Evolutionary conservation across 35 echinoderm and acorn worm species (phyloP), one percentile per base, ranked within the genome.

Genomic region (Amphiura filiformis): DNA sequence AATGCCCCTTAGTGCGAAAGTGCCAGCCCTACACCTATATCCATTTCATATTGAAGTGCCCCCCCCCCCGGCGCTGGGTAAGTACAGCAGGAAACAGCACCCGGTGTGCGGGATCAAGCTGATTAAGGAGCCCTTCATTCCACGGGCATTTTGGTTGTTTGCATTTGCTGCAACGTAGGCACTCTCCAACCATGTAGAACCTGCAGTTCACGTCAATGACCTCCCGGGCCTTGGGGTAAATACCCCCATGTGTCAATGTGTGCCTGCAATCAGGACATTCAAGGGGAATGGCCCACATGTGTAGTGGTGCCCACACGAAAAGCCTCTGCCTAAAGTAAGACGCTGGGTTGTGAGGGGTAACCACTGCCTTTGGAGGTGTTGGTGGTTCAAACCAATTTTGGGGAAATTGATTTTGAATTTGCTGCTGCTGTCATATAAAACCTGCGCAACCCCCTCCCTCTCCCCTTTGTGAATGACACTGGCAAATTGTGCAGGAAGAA

Each of bases 161-260:
- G 76, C 81, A 91, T 56, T 57, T 37, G 34, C 37, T 49, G 37
- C 90, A 91, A 26, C 28, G 30, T 26, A 49, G 12, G 37, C 86
- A 91, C 44, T 91, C 89, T 0, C 38, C 82, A 22, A 86, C 41
- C 32, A 91, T 13, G 41, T 91, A 91, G 90, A 86, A 87, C 76
- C 84, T 65, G 17, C 18, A 61, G 49, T 81, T 35, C 0, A 87
- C 15, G 38, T 87, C 65, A 39, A 86, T 91, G 1, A 91, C 90
- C 31, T 91, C 76, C 39, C 82, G 35, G 0, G 56, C 70, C 49
- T 86, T 91, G 35, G 90, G 38, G 56, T 91, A 86, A 31, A 86
- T 91, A 0, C 76, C 90, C 22, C 37, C 56, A 39, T 91, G 76
- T 17, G 33, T 34, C 84, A 91, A 13, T 33, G 52, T 64, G 18